Base-by-base conservation (phyloP, 2,113 vertebrate species). In the Aspiorhynchus laticeps region DNA sequence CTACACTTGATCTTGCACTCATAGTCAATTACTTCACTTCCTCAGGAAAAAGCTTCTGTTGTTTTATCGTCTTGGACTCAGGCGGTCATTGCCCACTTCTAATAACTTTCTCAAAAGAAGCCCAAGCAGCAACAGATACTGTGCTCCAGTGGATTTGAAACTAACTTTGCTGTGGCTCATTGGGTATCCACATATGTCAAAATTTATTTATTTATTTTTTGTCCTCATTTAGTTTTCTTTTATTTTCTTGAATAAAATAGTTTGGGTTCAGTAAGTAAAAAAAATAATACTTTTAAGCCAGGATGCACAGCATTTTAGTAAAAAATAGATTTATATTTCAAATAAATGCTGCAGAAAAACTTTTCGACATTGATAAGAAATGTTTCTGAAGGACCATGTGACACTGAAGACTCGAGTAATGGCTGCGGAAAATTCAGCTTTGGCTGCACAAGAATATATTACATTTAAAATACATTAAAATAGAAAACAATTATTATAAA, bases 11-110 rank as follows among this genome's bases (percentile, higher is more conserved):
- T 90, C 87, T 76, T 75, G 74, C 84, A 89, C 89, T 89, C 74
- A 84, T 85, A 92, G 84, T 87, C 90, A 91, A 90, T 91, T 92
- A 91, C 87, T 87, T 77, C 82, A 87, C 63, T 79, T 89, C 85
- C 89, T 87, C 43, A 10, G 77, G 86, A 90, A 84, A 88, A 85
- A 76, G 71, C 86, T 26, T 83, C 65, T 75, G 85, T 88, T 91
- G 88, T 88, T 88, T 88, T 90, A 87, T 83, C 77, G 31, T 75
- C 77, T 51, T 53, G 74, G 83, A 88, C 85, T 87, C 36, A 9
- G 81, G 87, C 85, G 51, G 75, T 87, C 85, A 85, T 87, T 86
- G 86, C 88, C 85, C 80, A 77, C 8, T 88, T 90, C 87, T 90
- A 90, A 89, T 89, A 90, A 91, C 85, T 82, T 88, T 87, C 76